Conservation (phyloP, 2,888 invertebrate species). For the Drosophila pseudotalamancana region DNA sequence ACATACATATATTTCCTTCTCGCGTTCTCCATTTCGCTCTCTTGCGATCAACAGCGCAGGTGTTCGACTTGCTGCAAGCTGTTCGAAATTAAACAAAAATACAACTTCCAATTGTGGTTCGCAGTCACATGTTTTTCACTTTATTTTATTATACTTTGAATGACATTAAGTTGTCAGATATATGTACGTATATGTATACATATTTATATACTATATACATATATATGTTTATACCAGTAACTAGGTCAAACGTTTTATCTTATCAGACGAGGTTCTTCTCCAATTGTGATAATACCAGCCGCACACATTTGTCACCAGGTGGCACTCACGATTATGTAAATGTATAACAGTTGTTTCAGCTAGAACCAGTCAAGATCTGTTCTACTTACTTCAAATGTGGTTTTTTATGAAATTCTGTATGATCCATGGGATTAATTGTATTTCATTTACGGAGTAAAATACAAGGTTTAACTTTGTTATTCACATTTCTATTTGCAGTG, state of each 20-base stretch:
- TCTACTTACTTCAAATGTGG: neutral
- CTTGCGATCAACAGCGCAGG: constrained; percentile 43
- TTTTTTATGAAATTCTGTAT: too few relatives aligned
- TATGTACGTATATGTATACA: neutral
- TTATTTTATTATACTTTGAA: constrained; percentile 4
- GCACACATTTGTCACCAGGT: constrained; percentile 48
- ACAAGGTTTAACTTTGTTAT: too few relatives aligned
- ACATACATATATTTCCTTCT: neutral
- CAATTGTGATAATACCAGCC: constrained; percentile 19
- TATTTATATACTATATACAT: neutral
- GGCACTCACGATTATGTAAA: constrained; percentile 12
- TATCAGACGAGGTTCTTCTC: constrained; percentile 42
- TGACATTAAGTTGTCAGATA: constrained; percentile 9
- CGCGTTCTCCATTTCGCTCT: neutral
- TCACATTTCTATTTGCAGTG: too few relatives aligned
- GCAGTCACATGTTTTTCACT: constrained; percentile 33
- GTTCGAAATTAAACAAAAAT: constrained; percentile 30
- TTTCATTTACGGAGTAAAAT: too few relatives aligned
- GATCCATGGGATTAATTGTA: too few relatives aligned
- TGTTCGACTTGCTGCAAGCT: constrained; percentile 65
- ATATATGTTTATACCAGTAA: constrained; percentile 14
- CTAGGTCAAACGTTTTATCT: constrained; percentile 61
- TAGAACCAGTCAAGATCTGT: neutral
- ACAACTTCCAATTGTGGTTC: constrained; percentile 46
- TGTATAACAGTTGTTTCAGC: neutral